phyloP scores from a whole-genome alignment of 2,113 vertebrate genomes.

The Xyrauchen texanus region DNA sequence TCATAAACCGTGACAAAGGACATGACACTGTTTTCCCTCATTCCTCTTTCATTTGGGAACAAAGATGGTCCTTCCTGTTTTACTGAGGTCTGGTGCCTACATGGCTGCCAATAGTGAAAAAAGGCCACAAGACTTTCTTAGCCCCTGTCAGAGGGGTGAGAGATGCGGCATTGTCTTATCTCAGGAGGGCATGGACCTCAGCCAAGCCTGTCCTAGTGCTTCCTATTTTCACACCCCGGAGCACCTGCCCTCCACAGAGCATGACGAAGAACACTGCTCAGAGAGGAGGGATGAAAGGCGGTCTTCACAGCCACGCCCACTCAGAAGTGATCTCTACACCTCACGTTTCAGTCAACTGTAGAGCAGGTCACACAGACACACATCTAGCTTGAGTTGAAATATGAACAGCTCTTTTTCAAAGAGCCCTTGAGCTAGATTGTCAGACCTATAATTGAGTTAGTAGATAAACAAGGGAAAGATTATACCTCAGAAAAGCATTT shows the following conservation, averaged over 20 bases:
- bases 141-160: constrained; percentile 59
- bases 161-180: constrained; percentile 72
- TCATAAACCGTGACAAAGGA: constrained; percentile 56
- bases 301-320: constrained; percentile 64
- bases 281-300: constrained; percentile 69
- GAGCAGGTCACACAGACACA: constrained; percentile 57
- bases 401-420: neutral
- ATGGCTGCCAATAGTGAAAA: constrained; percentile 53
- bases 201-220: constrained; percentile 72
- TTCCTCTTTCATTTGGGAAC: constrained; percentile 53
- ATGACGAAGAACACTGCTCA: constrained; percentile 61
- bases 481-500: neutral
- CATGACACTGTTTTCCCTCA: constrained; percentile 68
- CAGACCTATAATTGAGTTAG: neutral
- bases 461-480: neutral
- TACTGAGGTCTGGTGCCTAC: constrained; percentile 44
- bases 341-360: constrained; percentile 66
- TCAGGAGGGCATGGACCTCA: constrained; percentile 71
- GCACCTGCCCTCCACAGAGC: constrained; percentile 73
- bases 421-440: neutral
- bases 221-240: constrained; percentile 76
- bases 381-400: neutral
- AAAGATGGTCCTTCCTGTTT: constrained; percentile 67
- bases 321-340: constrained; percentile 52
- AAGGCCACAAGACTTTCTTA: constrained; percentile 61